Evolutionary conservation across 2,797 vertebrate species (phyloP).

Genomic region (Stomatorhinus walkeri): DNA sequence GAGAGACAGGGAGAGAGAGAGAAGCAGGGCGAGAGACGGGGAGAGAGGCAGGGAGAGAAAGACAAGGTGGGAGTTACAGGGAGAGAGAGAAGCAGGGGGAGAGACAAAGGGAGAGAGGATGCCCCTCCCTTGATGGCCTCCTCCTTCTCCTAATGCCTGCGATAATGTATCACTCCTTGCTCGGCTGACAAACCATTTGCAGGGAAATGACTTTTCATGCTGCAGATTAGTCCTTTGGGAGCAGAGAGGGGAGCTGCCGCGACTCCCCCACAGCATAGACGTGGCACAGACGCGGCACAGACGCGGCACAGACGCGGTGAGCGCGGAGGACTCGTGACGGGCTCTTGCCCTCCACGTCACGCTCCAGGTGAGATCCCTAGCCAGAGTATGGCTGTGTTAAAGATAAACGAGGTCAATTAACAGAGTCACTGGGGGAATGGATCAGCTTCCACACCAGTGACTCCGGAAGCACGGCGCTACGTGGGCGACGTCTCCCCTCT

Average conservation of each 20-base stretch:
- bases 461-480: conserved; percentile 58
- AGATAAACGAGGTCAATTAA: conserved; percentile 96
- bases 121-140: conserved; percentile 52
- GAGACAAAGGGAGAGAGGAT: neutral
- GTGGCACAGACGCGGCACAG: neutral
- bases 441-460: conserved; percentile 68
- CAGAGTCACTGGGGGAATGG: conserved; percentile 82
- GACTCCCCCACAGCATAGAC: conserved; percentile 50
- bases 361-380: conserved; percentile 58
- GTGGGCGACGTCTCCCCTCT: conserved; percentile 35
- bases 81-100: neutral
- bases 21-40: neutral
- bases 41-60: neutral
- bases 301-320: conserved; percentile 23
- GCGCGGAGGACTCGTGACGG: neutral
- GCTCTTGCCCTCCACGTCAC: neutral
- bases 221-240: conserved; percentile 88
- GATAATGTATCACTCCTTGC: conserved; percentile 91
- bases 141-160: conserved; percentile 66
- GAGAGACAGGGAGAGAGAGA: neutral
- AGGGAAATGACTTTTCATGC: conserved; percentile 91
- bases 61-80: neutral
- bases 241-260: conserved; percentile 71
- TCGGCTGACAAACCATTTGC: conserved; percentile 94
- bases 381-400: conserved; percentile 71